Evolutionary conservation across 2,888 invertebrate species (phyloP).

Genomic region (Unio pictorum): DNA sequence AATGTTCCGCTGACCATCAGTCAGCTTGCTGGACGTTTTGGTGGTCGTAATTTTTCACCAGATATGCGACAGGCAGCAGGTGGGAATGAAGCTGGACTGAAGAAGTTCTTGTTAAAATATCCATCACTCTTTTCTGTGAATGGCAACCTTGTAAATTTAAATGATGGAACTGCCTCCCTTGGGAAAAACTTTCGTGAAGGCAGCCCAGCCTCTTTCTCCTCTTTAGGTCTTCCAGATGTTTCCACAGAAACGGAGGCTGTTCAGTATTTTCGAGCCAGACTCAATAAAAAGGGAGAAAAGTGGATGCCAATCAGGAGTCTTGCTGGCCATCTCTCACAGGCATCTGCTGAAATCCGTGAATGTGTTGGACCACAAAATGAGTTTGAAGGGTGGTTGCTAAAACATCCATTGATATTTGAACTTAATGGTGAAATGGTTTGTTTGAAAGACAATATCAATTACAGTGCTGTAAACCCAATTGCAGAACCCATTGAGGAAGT

Average conservation of each 20-base stretch:
- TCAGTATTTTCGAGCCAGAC: slow-evolving; percentile 95
- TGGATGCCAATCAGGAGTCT: slow-evolving; percentile 98
- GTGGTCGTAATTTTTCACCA: slow-evolving; percentile 98
- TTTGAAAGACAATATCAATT: slow-evolving; percentile 64
- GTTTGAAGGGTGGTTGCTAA: slow-evolving; percentile 68
- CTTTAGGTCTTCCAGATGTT: slow-evolving; percentile 62
- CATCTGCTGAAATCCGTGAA: slow-evolving; percentile 92
- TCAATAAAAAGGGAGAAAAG: slow-evolving; percentile 93
- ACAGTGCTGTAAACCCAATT: slow-evolving; percentile 59
- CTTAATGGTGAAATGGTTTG: slow-evolving; percentile 69
- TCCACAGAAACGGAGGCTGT: slow-evolving; percentile 90
- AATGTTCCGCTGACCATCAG: slow-evolving; percentile 92
- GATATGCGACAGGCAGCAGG: slow-evolving; percentile 86
- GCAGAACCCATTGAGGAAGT: slow-evolving; percentile 54
- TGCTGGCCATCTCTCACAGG: slow-evolving; percentile 95
- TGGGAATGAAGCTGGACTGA: slow-evolving; percentile 93
- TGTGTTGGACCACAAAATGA: slow-evolving; percentile 71
- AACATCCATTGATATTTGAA: slow-evolving; percentile 71
- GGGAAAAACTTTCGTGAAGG: slow-evolving; percentile 65
- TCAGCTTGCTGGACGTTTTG: slow-evolving; percentile 98
- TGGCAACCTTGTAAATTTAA: slow-evolving; percentile 73
- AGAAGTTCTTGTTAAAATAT: slow-evolving; percentile 96
- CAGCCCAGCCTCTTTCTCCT: slow-evolving; percentile 60
- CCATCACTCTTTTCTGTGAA: slow-evolving; percentile 96
- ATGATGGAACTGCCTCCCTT: slow-evolving; percentile 67